Base-by-base conservation (phyloP, 1,140 invertebrate species). In the Hyles euphorbiae region DNA sequence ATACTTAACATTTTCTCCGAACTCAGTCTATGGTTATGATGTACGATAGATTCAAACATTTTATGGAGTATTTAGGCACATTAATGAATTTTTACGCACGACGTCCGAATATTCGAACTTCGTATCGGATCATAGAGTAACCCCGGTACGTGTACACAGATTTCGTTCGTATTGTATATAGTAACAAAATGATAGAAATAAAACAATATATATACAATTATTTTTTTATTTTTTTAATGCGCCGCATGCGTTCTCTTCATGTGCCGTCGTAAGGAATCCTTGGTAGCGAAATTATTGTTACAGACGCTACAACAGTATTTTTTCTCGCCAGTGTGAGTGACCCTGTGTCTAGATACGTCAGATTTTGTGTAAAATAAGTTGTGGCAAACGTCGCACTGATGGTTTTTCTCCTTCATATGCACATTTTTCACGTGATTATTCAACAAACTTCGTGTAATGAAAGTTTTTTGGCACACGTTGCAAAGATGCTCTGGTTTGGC, bases 401-500 rank as follows among this genome's bases (percentile, higher is more conserved):
- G 72, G 47, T 70, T 81, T 48, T 74, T 83, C 48, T 88, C 82
- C 47, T 85, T 88, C 57, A 70, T 77, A 57, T 88, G 85, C 0
- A 84, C 83, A 48, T 63, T 76, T 53, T 78, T 80, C 5, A 79
- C 45, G 45, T 88, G 85, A 67, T 81, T 85, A 58, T 83, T 88
- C 33, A 78, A 66, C 2, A 88, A 55, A 57, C 82, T 79, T 6
- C 64, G 68, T 1, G 85, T 88, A 22, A 88, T 71, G 60, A 81
- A 88, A 0, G 55, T 54, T 68, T 88, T 88, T 0, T 46, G 43
- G 51, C 85, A 88, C 10, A 82, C 43, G 0, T 50, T 7, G 65
- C 85, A 88, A 50, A 68, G 79, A 34, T 76, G 63, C 7, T 84
- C 78, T 0, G 85, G 85, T 56, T 64, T 75, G 0, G 48, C 51